A percentile compares a stretch with the other conserved stretches of the same genome.
Evolutionary conservation across 2,888 invertebrate genomes (phyloP).

Genomic region (Cephalotes varians): DNA sequence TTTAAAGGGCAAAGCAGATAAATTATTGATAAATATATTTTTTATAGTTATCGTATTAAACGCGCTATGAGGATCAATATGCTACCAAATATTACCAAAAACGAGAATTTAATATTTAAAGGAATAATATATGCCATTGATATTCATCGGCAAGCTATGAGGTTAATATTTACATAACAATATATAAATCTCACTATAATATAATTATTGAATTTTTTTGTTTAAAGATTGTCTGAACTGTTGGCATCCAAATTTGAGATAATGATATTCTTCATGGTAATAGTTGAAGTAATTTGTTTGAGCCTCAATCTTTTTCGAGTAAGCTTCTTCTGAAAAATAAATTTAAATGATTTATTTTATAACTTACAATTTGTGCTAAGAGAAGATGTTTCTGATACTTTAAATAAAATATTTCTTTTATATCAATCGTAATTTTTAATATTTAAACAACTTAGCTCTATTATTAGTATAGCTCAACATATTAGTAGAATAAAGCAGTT

Average conservation of each 20-base stretch:
- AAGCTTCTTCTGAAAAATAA: not conserved
- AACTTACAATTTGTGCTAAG: too few species aligned
- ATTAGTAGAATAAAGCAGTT: too few species aligned
- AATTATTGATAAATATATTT: not conserved
- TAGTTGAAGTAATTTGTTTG: not conserved
- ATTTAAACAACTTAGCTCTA: too few species aligned
- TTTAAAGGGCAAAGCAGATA: not conserved
- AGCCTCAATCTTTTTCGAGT: constrained; percentile 2
- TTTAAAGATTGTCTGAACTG: not conserved
- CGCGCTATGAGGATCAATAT: not conserved
- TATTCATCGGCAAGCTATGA: constrained; percentile 30
- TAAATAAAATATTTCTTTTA: too few species aligned
- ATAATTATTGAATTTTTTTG: not conserved
- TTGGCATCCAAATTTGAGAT: not conserved
- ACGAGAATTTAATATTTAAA: not conserved
- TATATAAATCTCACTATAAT: not conserved
- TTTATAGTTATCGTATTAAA: constrained; percentile 34
- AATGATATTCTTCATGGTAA: not conserved
- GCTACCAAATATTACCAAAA: not conserved
- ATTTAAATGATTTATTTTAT: too few species aligned
- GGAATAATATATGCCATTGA: constrained; percentile 14
- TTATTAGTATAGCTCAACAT: too few species aligned
- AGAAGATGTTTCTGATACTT: too few species aligned
- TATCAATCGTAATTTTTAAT: too few species aligned
- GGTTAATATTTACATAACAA: not conserved